Base-by-base conservation (phyloP, 1,140 invertebrate species). In the Acromyrmex echinatior region DNA sequence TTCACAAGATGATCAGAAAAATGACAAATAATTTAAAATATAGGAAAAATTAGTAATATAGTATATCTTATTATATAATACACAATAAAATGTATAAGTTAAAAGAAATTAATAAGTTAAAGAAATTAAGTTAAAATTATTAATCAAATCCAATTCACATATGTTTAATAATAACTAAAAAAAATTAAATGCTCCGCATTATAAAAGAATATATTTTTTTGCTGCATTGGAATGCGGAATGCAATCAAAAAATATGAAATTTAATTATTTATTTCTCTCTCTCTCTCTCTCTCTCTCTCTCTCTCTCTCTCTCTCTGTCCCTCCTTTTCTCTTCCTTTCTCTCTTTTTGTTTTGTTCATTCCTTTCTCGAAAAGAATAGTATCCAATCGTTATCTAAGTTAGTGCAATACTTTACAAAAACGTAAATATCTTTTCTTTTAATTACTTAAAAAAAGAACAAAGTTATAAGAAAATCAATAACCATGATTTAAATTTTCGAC, bases 361-460 rank as follows among this genome's bases (percentile, higher is more conserved):
- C 16, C 31, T 70, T 56, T 81, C 78, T 58, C 16, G 6, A 70
- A 16, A 21, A 3, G 25, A 68, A 49, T 14, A 66, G 1, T 62
- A 31, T 16, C 62, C 7, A 65, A 68, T 68, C 63, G 53, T 70
- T n/a, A 80, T 16, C 14, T 3, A 56, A n/a, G 68, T 80, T 39
- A 68, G n/a, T 2, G 49, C n/a, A 65, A 81, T 9, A 28, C 2
- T 80, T 25, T 16, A 7, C 14, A 35, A 65, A 63, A 63, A 28
- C 18, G 10, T 18, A 14, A 21, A 68, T 31, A 31, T 53, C 35
- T 14, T 80, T 80, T 81, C 51, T 70, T 39, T 21, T 56, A 28
- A 16, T 51, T 80, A 68, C 35, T 39, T 45, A 45, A 45, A 45
- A 56, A 81, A n/a, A 63, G 51, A 1, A 14, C 49, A 65, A 21